These are phyloP conservation scores for Zophobas morio DNA, from an alignment of 1,140 invertebrate species.

Conservation along the genomic window DNA sequence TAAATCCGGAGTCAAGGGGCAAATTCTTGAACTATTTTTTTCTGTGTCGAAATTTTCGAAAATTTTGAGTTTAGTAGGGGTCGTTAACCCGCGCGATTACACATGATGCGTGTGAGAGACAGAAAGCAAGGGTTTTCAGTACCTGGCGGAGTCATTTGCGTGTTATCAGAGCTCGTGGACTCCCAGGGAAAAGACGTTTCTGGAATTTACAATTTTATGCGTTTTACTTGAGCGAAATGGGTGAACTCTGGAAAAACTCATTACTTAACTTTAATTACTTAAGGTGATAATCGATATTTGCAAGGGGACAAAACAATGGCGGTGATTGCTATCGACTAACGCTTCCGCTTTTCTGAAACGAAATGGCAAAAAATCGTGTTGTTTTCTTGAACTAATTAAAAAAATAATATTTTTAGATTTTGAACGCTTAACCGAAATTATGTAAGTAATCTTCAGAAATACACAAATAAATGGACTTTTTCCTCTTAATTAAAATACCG, in stretches of 20 bases:
- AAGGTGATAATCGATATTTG: neutral
- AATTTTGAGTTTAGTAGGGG: neutral
- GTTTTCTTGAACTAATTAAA: too few species aligned
- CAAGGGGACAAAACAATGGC: too few species aligned
- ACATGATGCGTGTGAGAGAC: constrained; percentile 20
- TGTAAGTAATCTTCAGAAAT: too few species aligned
- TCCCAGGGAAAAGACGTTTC: constrained; percentile 24
- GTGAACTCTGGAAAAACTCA: constrained; percentile 9
- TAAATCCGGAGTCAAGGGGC: neutral
- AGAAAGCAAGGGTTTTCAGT: constrained; percentile 34
- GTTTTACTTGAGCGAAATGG: constrained; percentile 18
- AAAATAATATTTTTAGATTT: too few species aligned
- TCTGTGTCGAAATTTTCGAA: neutral
- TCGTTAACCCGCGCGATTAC: neutral
- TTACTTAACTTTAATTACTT: constrained; percentile 14
- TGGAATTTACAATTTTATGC: constrained; percentile 42
- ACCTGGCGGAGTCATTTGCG: constrained; percentile 54
- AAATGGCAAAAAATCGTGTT: too few species aligned
- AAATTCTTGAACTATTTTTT: constrained; percentile 24
- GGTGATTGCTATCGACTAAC: too few species aligned
- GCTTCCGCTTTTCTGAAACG: too few species aligned
- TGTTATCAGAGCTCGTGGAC: constrained; percentile 39
- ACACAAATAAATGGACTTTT: too few species aligned
- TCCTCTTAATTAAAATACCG: too few species aligned
- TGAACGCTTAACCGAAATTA: too few species aligned